Base-by-base conservation (phyloP, 64 coral and sea anemone genomes). In the Pocillopora verrucosa region DNA sequence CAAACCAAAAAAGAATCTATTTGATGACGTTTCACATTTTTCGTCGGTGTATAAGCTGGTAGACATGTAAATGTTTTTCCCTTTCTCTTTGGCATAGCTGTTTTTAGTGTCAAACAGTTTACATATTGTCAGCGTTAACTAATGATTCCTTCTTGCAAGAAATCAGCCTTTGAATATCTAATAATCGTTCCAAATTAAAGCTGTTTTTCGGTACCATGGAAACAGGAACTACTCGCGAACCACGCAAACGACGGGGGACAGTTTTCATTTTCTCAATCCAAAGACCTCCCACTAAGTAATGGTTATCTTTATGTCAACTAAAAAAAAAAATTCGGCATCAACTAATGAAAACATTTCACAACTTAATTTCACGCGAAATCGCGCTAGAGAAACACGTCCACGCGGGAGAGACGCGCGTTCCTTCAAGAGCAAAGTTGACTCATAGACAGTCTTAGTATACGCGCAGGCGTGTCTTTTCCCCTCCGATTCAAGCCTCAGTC, bases 181-280 rank as follows among this genome's bases (percentile, higher is more conserved):
- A 70, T 20, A 70, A 70, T 70, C 20, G 22, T 70, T 20, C 67
- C 11, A 24, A 24, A 24, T 4, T 20, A 70, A 22, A 67, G 19
- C 67, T 17, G 61, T 13, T 70, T n/a, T 70, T 70, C 22, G 30
- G 56, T 56, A 72, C 82, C 64, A 85, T 13, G 65, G 82, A 16
- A 72, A 85, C 65, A 85, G 36, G 11, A 72, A 24, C 56, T 72
- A 41, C 45, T 41, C 82, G 64, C 5, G 26, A 85, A 85, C 69
- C 67, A 70, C 57, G 38, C 65, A 24, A 81, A 60, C 13, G 16
- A 70, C 16, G 57, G 59, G 11, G 34, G 41, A 12, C 17, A 15
- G 34, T 41, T 36, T 30, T 30, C 30, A 9, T 36, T 83, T 65
- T 9, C 64, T 15, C 60, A 2, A 0, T 16, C 16, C 63, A n/a